phyloP scores from a whole-genome alignment of 2,888 invertebrate genomes.

The Oxycera nigricornis region DNA sequence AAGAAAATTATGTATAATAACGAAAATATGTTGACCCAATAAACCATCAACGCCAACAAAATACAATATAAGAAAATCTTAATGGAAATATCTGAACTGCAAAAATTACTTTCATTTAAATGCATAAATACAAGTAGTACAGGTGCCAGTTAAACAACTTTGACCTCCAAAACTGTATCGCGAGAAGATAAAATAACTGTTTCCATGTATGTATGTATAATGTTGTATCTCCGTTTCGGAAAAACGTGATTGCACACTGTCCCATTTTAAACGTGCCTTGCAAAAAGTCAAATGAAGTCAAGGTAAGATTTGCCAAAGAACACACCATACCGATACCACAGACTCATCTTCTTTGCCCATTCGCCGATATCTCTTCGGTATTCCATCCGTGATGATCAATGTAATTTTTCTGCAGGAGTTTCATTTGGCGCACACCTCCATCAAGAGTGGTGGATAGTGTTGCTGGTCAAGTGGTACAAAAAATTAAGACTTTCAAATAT shows the following conservation, averaged over 20 bases:
- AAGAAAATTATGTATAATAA: too few relatives aligned
- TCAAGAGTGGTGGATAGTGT: neutral
- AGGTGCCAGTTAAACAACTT: constrained; percentile 8
- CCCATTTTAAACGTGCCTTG: constrained; percentile 22
- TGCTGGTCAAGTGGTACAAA: neutral
- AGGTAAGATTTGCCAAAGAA: constrained; percentile 23
- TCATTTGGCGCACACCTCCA: constrained; percentile 23
- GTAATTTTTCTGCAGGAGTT: constrained; percentile 18
- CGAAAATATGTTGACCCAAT: too few relatives aligned
- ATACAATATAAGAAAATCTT: too few relatives aligned
- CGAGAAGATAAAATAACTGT: constrained; percentile 14
- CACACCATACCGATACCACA: constrained; percentile 2
- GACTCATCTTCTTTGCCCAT: constrained; percentile 32
- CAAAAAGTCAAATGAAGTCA: constrained; percentile 25
- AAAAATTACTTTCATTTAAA: too few relatives aligned
- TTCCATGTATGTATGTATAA: neutral
- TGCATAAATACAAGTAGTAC: constrained; percentile 6
- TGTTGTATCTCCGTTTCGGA: neutral
- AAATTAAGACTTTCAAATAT: too few relatives aligned
- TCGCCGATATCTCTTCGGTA: constrained; percentile 11
- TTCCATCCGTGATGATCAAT: constrained; percentile 33
- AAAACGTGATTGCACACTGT: constrained; percentile 27
- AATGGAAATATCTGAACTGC: too few relatives aligned
- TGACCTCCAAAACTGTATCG: constrained; percentile 36
- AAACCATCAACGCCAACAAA: too few relatives aligned